Conservation (phyloP, 2,113 vertebrate species). For the Trichomycterus rosablanca region DNA sequence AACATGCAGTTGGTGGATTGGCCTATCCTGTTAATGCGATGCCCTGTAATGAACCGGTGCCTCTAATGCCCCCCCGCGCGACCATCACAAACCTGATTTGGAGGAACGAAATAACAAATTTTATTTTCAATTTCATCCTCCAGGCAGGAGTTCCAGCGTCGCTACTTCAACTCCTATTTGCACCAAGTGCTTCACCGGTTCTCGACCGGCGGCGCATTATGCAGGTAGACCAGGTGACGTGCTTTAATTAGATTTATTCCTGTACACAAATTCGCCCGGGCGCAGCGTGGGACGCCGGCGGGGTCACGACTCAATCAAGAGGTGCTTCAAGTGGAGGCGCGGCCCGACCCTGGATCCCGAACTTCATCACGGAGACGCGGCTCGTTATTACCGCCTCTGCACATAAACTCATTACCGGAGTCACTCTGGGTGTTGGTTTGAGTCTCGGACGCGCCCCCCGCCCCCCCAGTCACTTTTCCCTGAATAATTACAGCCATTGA, state of each 20-base stretch:
- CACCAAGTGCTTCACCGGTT: too few relatives aligned
- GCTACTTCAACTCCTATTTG: too few relatives aligned
- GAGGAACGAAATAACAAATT: too few relatives aligned
- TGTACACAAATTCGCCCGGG: slow-evolving; percentile 1
- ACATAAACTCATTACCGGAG: neutral
- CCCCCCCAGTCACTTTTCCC: slow-evolving; percentile 46
- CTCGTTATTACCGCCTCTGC: neutral
- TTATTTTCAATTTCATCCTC: too few relatives aligned
- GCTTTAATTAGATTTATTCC: slow-evolving; percentile 15
- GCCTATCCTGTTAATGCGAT: too few relatives aligned
- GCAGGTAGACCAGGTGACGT: too few relatives aligned
- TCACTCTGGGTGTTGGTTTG: slow-evolving; percentile 1
- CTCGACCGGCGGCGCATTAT: too few relatives aligned
- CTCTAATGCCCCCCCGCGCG: too few relatives aligned
- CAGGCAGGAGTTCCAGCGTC: too few relatives aligned
- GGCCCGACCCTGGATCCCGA: neutral
- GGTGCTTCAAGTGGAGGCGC: neutral
- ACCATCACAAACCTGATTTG: too few relatives aligned
- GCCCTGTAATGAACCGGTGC: too few relatives aligned
- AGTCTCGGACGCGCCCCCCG: slow-evolving; percentile 14
- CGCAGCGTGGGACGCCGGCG: neutral
- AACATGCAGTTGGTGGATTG: too few relatives aligned
- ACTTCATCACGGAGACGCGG: neutral
- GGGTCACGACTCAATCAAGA: neutral
- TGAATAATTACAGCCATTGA: slow-evolving; percentile 50